Conservation (phyloP, 2,888 invertebrate species). For the Mayetiola destructor region DNA sequence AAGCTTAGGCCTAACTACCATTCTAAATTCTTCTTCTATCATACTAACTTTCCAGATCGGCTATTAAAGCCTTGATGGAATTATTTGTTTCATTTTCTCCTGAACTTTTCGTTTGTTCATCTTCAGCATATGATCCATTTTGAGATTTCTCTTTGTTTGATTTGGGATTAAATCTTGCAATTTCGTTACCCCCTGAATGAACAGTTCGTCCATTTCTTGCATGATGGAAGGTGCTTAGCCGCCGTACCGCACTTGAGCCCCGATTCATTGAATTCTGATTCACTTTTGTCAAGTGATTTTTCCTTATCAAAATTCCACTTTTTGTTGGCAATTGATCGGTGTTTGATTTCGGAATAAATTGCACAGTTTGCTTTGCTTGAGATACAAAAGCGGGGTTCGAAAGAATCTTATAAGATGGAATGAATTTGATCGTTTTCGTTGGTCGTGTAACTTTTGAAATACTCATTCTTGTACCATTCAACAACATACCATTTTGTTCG, state of each 20-base stretch:
- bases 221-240: background rate
- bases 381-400: too few species aligned
- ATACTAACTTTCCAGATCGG: background rate
- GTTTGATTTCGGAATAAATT: background rate
- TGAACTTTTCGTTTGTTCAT: background rate
- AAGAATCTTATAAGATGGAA: too few species aligned
- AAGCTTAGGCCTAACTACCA: too few species aligned
- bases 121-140: background rate
- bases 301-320: background rate
- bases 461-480: background rate
- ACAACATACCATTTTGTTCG: background rate
- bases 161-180: background rate
- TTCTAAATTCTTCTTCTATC: too few species aligned
- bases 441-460: background rate
- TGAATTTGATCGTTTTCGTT: background rate
- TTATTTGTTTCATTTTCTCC: background rate
- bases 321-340: background rate
- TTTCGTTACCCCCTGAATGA: background rate
- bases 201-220: background rate
- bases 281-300: background rate
- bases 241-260: background rate
- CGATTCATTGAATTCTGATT: background rate
- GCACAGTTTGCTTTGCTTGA: background rate
- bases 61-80: background rate
- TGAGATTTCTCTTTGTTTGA: background rate